Base-by-base conservation (phyloP, 1,140 invertebrate genomes). In the Drosophila sproati region DNA sequence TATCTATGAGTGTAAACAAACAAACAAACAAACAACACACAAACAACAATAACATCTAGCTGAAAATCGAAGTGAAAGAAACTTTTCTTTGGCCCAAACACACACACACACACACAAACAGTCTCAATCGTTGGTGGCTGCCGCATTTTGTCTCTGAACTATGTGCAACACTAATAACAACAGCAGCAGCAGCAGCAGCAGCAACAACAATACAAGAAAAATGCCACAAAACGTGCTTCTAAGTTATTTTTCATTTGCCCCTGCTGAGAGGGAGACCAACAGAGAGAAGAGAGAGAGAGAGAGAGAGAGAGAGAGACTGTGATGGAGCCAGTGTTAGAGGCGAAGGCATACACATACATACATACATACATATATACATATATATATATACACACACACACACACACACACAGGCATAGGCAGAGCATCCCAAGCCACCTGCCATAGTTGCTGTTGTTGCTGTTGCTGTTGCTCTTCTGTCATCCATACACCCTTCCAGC, bases 141-240 rank as follows among this genome's bases (percentile, higher is more conserved):
- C 77, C 77, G 80, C 77, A 81, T 81, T 81, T 80, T 77, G 82
- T 79, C 56, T 77, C 67, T 66, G 70, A 86, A 81, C 81, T 86
- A 82, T 86, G 66, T 80, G 73, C 66, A 75, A 75, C 73, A 82
- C 76, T 79, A 86, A 77, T 72, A 85, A 79, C 37, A 64, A 55
- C 63, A 66, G 45, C 47, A 72, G 59, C 50, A 77, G 52, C 48
- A 66, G 57, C 41, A 20, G 20, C 20, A 70, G 55, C 43, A 63
- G 62, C 31, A 75, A 47, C 48, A 76, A 61, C 10, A 34, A 50
- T 31, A 64, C 31, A 59, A 66, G 59, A 78, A 82, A 83, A 88
- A 80, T 80, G 74, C 85, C 85, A 89, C 85, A 89, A 89, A 89
- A 85, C 85, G 85, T 89, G 85, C 85, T 89, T 89, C 85, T 81